Base-by-base conservation (phyloP, 2,888 invertebrate genomes). In the Stictocephala bisonia region DNA sequence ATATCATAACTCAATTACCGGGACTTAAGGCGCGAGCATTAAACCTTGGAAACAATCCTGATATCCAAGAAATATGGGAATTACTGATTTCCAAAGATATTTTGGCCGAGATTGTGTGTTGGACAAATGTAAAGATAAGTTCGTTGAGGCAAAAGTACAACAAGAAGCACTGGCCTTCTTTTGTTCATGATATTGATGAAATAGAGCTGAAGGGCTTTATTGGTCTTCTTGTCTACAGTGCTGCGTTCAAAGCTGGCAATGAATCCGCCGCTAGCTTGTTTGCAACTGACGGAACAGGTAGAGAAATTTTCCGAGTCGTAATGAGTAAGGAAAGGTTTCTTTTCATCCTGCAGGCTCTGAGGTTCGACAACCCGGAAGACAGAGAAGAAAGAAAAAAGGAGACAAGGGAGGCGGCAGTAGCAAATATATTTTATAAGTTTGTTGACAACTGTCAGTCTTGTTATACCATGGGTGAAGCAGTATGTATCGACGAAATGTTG, bases 401-500 rank as follows among this genome's bases (percentile, higher is more conserved):
- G 24, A 26, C 20, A 48, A 18, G 18, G 24, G 48, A 31, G 13
- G 64, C 64, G 2, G 64, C 64, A n/a, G 72, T 76, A 44, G 40
- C 60, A 3, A 40, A 70, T 11, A 51, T 76, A 11, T 75, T 76
- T 64, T 18, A 64, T 22, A 58, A 24, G 1, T 73, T 75, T 26
- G 20, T 76, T 3, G n/a, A 58, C 11, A 75, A 76, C 72, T 72
- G 68, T 51, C 68, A 74, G 27, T 4, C 11, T 1, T 29, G 15
- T 22, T 77, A 73, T 56, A 70, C 60, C 7, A 27, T 68, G 24
- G 74, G 74, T 27, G 64, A 48, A 22, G 29, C 64, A 27, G 15
- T 40, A n/a, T 58, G 29, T 66, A 67, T 75, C 2, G 73, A 76
- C 24, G 75, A 76, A 71, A 73, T 69, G 31, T 64, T 76, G 18